Percentiles rank a stretch among this genome's conserved stretches.
phyloP scores from a whole-genome alignment of 2,113 vertebrate genomes.

The Thomomys bottae region DNA sequence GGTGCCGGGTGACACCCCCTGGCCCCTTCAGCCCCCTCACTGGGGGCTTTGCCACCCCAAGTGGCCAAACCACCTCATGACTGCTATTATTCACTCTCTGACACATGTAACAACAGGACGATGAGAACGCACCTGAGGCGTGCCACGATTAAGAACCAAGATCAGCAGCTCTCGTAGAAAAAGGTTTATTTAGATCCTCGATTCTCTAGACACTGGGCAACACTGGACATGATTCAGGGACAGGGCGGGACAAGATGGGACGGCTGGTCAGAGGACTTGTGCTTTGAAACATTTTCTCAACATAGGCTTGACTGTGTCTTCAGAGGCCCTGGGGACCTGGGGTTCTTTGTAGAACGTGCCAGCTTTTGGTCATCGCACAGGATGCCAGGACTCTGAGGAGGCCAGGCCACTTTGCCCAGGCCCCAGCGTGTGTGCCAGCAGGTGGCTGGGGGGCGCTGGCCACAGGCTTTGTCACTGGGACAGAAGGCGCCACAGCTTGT shows the following conservation, averaged over 20 bases:
- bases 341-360: background rate
- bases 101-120: slow-evolving; percentile 28
- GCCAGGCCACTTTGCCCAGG: background rate
- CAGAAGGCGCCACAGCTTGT: background rate
- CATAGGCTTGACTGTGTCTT: background rate
- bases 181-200: slow-evolving; percentile 28
- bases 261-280: slow-evolving; percentile 28
- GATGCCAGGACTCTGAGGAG: too few species aligned
- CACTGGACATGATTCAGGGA: fast-evolving
- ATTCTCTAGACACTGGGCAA: background rate
- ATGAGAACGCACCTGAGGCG: background rate
- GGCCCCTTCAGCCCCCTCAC: too few species aligned
- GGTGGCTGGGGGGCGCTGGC: background rate
- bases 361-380: too few species aligned
- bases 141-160: slow-evolving; percentile 2
- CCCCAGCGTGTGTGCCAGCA: background rate
- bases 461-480: background rate
- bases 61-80: background rate
- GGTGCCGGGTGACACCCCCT: too few species aligned
- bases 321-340: background rate
- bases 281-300: slow-evolving; percentile 38
- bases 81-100: slow-evolving; percentile 13
- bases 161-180: slow-evolving; percentile 52
- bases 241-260: too few species aligned
- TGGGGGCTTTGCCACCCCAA: background rate